Base-by-base conservation (phyloP, 2,797 vertebrate species). In the Netta rufina region DNA sequence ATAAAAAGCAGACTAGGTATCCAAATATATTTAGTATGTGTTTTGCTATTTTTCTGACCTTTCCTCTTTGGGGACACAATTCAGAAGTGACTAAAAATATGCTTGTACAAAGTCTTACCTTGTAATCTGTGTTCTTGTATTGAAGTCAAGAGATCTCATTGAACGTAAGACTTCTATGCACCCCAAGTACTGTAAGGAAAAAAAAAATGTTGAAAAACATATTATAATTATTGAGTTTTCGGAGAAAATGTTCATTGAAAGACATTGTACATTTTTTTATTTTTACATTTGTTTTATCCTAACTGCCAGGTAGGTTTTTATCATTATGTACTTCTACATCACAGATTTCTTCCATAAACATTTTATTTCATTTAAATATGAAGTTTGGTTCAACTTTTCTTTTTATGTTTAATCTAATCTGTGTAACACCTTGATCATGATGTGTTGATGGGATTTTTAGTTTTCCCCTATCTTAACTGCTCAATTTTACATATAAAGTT, bases 71-170 rank as follows among this genome's bases (percentile, higher is more conserved):
- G 19, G 24, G 2, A 87, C 22, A 72, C 9, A 45, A 38, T 41
- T 82, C 47, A 91, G 67, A 94, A 60, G 6, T 82, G 28, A 81
- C 33, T 49, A 30, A 66, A 89, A 81, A 20, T 36, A 47, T 25
- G 39, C 24, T 76, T 94, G 61, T 61, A 66, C 56, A 21, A 77
- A 72, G 33, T 75, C 98, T 94, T 98, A 99, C 99, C 99, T 99
- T 97, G 99, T 99, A 97, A 99, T 99, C 95, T 99, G 99, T 73
- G 99, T 99, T 97, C 99, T 98, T 92, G 99, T 99, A 93, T 97
- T 99, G 97, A 99, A 99, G 98, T 99, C 99, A 95, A 99, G 98
- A 80, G 99, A 99, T 97, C 99, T 99, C 99, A 99, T 99, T 43
- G 99, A 99, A 66, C 99, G 98, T 73, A 99, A 98, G 92, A 99